Evolutionary conservation across 2,113 vertebrate species (phyloP).

Genomic region (Numenius arquata): DNA sequence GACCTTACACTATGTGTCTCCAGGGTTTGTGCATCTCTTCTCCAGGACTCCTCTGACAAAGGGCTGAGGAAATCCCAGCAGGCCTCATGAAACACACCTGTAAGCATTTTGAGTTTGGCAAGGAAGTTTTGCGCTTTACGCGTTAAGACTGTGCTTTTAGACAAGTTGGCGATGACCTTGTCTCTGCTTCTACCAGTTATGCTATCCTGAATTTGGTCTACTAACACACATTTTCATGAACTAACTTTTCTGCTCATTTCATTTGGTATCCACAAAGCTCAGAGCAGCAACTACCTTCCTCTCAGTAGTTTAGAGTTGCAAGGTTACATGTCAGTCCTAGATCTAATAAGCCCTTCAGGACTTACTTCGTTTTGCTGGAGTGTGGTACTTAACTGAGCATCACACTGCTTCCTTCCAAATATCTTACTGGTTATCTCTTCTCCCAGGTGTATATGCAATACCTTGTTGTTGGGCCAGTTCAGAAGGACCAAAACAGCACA

Average conservation of each 20-base stretch:
- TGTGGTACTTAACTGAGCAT: neutral
- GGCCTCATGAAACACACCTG: conserved; percentile 51
- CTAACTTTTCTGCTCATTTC: neutral
- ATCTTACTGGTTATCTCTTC: neutral
- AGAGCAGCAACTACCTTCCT: neutral
- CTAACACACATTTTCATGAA: neutral
- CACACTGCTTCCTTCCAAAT: neutral
- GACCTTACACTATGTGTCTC: conserved; percentile 45
- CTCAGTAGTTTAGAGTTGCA: neutral
- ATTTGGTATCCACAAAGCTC: neutral
- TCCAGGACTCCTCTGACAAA: conserved; percentile 44
- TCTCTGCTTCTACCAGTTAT: neutral
- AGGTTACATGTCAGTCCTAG: neutral
- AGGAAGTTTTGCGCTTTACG: neutral
- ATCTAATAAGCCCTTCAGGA: neutral
- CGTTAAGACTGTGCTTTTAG: neutral
- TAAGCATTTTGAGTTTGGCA: conserved; percentile 49
- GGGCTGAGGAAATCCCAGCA: conserved; percentile 45
- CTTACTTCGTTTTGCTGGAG: neutral
- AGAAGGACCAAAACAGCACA: neutral
- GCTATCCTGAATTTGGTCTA: neutral
- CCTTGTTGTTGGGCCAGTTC: neutral
- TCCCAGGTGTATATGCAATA: neutral
- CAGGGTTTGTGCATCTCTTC: conserved; percentile 33
- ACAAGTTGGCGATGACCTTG: neutral